Conservation (phyloP, 2,888 invertebrate genomes). For the Athalia cordata region DNA sequence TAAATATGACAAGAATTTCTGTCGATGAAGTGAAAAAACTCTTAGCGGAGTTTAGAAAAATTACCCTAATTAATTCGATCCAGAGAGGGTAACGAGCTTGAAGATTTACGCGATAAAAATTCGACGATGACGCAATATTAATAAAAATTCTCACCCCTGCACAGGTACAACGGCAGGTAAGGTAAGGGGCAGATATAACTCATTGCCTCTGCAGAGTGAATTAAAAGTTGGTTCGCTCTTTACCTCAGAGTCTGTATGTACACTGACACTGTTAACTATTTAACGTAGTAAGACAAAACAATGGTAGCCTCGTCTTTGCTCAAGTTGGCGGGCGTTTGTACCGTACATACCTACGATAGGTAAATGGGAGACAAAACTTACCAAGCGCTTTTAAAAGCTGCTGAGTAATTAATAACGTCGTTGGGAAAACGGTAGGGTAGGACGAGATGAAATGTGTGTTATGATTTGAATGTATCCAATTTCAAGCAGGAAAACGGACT, state of each 20-base stretch:
- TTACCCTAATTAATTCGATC: no score
- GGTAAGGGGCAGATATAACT: not conserved
- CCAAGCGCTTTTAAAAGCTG: slow-evolving; percentile 22
- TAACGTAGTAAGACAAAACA: slow-evolving; percentile 14
- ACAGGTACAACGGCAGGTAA: not conserved
- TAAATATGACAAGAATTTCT: no score
- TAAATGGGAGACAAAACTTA: slow-evolving; percentile 22
- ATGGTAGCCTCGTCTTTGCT: not conserved
- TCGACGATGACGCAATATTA: not conserved
- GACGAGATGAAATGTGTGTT: not conserved
- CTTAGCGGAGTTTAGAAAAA: no score
- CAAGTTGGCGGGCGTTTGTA: not conserved
- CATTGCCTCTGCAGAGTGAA: not conserved
- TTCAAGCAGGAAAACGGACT: not conserved
- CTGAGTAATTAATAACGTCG: slow-evolving; percentile 34
- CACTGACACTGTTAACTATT: slow-evolving; percentile 8
- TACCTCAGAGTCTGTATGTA: slow-evolving; percentile 7
- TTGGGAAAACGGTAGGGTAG: not conserved
- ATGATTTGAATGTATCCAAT: slow-evolving; percentile 27
- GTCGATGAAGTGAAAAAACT: no score
- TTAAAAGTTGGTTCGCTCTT: slow-evolving; percentile 16
- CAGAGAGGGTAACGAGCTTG: not conserved
- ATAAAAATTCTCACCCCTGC: not conserved
- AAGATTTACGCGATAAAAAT: not conserved
- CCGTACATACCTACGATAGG: no score